phyloP scores from a whole-genome alignment of 35 echinoderm and acorn worm genomes.

The Heliocidaris erythrogramma region DNA sequence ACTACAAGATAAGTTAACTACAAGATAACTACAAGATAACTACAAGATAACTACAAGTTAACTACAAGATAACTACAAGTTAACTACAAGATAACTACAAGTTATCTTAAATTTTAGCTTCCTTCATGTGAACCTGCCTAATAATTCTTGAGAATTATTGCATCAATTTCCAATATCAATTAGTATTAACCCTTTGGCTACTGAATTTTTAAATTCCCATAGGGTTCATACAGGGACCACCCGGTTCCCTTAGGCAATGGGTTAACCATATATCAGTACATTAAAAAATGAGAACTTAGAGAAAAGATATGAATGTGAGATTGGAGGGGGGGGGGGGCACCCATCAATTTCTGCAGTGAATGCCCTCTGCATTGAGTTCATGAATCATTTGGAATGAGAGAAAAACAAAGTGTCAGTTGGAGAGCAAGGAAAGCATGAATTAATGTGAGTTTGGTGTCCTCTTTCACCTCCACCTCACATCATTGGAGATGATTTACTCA shows the following conservation, averaged over 20 bases:
- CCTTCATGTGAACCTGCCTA: too few relatives aligned
- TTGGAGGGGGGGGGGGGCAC: background rate
- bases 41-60: too few relatives aligned
- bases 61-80: too few relatives aligned
- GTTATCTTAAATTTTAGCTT: too few relatives aligned
- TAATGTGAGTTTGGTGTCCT: background rate
- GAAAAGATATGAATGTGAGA: background rate
- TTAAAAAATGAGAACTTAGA: background rate
- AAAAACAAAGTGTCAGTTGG: constrained; percentile 32
- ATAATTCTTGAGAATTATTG: too few relatives aligned
- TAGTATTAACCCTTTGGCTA: too few relatives aligned
- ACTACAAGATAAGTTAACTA: too few relatives aligned
- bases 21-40: too few relatives aligned
- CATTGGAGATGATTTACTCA: background rate
- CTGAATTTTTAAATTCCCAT: too few relatives aligned
- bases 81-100: too few relatives aligned
- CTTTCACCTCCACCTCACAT: background rate
- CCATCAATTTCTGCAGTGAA: background rate
- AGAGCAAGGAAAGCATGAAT: background rate
- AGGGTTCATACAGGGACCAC: too few relatives aligned
- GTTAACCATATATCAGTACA: background rate
- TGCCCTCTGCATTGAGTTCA: background rate
- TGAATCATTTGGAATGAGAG: constrained; percentile 22
- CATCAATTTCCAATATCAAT: background rate
- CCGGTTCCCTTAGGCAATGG: too few relatives aligned